These are phyloP conservation scores for Sebastes nivosus DNA, from an alignment of 2,797 vertebrate species.

Conservation along the genomic window DNA sequence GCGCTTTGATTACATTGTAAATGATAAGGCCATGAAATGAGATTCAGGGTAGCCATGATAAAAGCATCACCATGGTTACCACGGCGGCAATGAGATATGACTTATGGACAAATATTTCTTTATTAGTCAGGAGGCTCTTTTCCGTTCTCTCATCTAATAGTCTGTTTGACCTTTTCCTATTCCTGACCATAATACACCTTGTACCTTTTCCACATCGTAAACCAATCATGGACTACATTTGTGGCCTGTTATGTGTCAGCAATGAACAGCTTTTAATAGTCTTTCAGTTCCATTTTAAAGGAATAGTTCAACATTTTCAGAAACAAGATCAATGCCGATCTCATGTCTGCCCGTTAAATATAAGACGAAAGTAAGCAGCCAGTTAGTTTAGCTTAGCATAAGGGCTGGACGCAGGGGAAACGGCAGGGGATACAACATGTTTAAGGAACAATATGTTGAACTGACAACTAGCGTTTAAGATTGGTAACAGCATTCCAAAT, in stretches of 20 bases:
- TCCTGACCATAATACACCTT: background rate
- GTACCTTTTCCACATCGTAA: background rate
- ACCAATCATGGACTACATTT: background rate
- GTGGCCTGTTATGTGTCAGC: background rate
- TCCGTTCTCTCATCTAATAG: background rate
- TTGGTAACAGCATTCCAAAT: too few relatives aligned
- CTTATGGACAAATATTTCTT: background rate
- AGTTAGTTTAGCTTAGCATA: background rate
- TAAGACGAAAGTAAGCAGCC: background rate
- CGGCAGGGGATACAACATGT: background rate
- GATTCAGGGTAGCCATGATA: background rate
- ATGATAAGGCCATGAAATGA: background rate
- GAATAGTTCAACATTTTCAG: background rate
- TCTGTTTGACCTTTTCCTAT: background rate
- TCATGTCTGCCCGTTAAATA: background rate
- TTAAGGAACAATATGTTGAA: background rate
- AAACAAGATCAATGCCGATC: background rate
- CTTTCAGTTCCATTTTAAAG: background rate
- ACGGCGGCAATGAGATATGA: background rate
- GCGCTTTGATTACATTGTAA: background rate
- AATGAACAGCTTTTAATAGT: background rate
- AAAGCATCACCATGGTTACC: background rate
- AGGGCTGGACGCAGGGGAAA: too few relatives aligned
- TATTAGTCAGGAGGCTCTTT: background rate
- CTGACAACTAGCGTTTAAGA: too few relatives aligned